Conservation (phyloP, 2,888 invertebrate species). For the Pinctada fucata region DNA sequence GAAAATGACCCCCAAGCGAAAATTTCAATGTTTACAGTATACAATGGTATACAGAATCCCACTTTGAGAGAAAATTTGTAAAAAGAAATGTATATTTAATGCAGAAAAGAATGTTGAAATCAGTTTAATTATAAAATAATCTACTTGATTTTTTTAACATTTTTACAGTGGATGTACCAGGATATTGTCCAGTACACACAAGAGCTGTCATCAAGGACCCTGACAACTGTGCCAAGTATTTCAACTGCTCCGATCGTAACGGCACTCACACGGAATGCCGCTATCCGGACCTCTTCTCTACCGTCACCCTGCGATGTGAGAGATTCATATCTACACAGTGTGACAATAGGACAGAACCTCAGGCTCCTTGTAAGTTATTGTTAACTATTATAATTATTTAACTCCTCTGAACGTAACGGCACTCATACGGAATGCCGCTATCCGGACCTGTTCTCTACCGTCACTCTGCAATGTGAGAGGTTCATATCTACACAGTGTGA, state of each 20-base stretch:
- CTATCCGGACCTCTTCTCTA: constrained; percentile 21
- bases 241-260: constrained; percentile 46
- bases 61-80: no score
- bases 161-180: constrained; percentile 52
- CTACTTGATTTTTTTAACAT: no score
- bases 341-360: constrained; percentile 48
- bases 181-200: constrained; percentile 48
- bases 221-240: constrained; percentile 52
- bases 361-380: constrained; percentile 50
- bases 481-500: constrained; percentile 38
- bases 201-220: constrained; percentile 36
- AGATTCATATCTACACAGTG: constrained; percentile 40
- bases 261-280: constrained; percentile 11
- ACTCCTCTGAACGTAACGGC: constrained; percentile 41
- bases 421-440: constrained; percentile 17
- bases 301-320: constrained; percentile 7
- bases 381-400: constrained; percentile 19
- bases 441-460: constrained; percentile 18
- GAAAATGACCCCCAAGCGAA: no score
- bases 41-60: no score
- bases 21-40: no score
- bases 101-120: no score
- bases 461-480: constrained; percentile 14
- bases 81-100: no score
- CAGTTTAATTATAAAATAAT: no score